Evolutionary conservation across 2,888 invertebrate genomes (phyloP), one percentile per base, ranked within the genome.

Genomic region (Drosophila tanythrix): DNA sequence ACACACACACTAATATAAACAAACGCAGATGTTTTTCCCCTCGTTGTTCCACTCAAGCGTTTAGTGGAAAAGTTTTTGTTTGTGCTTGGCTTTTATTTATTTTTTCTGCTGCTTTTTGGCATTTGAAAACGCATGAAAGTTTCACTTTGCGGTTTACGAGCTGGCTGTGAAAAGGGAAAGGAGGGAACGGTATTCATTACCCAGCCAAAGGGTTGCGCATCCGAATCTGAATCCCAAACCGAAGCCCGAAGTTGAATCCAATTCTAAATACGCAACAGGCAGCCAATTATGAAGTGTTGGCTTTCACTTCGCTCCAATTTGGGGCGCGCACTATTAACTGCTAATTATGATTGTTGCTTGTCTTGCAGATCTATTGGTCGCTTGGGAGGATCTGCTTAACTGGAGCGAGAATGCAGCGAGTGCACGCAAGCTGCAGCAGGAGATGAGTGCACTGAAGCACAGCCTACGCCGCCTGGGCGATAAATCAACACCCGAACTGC

Each of bases 361-460:
- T 35, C 5, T 78, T 84, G 62, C 85, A 93, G 93, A 93, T 88
- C 89, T 93, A 81, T 90, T 93, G 86, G 92, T 92, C 63, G 92
- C 92, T 76, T 93, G 93, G 93, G 93, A 93, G 89, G 93, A 92
- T 91, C 83, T 93, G 76, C 88, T 93, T 53, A 90, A 87, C 81
- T 93, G 93, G 93, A 93, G 93, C 88, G 93, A 93, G 92, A 93
- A 93, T 92, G 93, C 93, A 59, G 91, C 93, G 25, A 90, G 89
- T 31, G 93, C 93, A 81, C 91, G 93, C 80, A 91, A 93, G 78
- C 90, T 93, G 90, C 93, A 93, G 86, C 92, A 93, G 88, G 93
- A 93, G 91, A 93, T 93, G 93, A 91, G 91, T 78, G 82, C 91
- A 60, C 76, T 93, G 81, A 93, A 92, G 87, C 90, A 92, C 74